Evolutionary conservation across 2,797 vertebrate species (phyloP).

Genomic region (Naso thynnoides): DNA sequence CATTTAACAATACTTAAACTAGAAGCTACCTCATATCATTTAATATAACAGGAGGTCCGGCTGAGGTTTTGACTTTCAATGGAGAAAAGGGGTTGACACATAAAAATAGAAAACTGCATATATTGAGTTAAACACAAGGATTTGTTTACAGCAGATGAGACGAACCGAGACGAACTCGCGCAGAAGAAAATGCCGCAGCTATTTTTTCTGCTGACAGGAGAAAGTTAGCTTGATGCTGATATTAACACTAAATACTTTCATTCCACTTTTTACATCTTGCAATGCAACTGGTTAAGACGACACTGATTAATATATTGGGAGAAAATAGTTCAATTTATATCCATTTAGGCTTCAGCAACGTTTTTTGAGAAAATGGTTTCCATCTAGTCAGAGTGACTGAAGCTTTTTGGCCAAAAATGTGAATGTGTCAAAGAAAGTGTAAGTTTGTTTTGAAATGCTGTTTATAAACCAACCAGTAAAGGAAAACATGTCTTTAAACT

Average conservation of each 20-base stretch:
- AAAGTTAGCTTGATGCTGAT: not conserved
- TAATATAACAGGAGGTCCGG: too few relatives aligned
- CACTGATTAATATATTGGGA: not conserved
- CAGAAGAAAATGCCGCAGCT: not conserved
- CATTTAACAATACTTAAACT: too few relatives aligned
- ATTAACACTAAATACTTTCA: too few relatives aligned
- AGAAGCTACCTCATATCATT: too few relatives aligned
- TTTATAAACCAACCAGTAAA: not conserved
- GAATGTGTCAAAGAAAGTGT: not conserved
- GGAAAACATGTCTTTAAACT: too few relatives aligned
- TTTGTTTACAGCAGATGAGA: not conserved
- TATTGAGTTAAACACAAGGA: not conserved
- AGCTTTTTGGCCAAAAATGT: not conserved
- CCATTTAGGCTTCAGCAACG: too few relatives aligned
- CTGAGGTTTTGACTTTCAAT: too few relatives aligned
- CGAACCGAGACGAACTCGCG: not conserved
- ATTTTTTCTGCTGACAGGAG: fast-evolving
- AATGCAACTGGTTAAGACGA: not conserved
- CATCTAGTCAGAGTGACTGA: not conserved
- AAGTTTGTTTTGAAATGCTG: not conserved
- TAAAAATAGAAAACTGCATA: too few relatives aligned
- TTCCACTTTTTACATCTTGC: not conserved
- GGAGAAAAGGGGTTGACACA: too few relatives aligned
- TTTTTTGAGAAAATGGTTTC: not conserved
- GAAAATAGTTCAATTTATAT: too few relatives aligned